Base-by-base conservation (phyloP, 2,113 vertebrate species). In the Prietella phreatophila region DNA sequence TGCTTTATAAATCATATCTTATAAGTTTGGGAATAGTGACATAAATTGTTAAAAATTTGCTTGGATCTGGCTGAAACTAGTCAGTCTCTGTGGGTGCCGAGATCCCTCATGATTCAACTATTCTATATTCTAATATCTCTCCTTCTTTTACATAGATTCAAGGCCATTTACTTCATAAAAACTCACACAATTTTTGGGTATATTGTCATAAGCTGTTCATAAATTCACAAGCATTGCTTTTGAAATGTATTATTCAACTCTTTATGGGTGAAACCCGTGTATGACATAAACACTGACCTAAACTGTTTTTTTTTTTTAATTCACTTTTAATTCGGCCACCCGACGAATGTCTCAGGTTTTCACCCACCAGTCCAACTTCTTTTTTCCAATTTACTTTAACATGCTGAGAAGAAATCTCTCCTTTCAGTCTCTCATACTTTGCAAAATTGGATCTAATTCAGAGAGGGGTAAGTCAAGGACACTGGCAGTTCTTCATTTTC, bases 391-490 rank as follows among this genome's bases (percentile, higher is more conserved):
- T 55, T 65, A 39, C 85, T 82, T 33, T n/a, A 47, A 83, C 60
- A 27, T 61, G 13, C 79, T 69, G 10, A 71, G 33, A 56, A 61
- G 17, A 67, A 25, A 55, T 17, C 42, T 36, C 50, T 79, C 73
- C 30, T 61, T 80, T 80, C 58, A 86, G n/a, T 36, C 15, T 30
- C 75, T 47, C 11, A 9, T 83, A 33, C 27, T 79, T 60, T 58
- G 10, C 11, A 61, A 61, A 85, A 85, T 60, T 60, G 73, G 22
- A 27, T 86, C 42, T 55, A 55, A 86, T 86, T 86, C 47, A 75
- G 53, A 20, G 22, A 76, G 69, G 71, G 55, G 67, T 82, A 39
- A 33, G 73, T 65, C 69, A n/a, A 47, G 73, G 58, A 80, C 55
- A 61, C 25, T 30, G 36, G 63, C 27, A 61, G 19, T 20, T 80